A percentile compares a stretch with the other conserved stretches of the same genome.
Evolutionary conservation across 2,888 invertebrate genomes (phyloP).

Genomic region (Sipunculus nudus): DNA sequence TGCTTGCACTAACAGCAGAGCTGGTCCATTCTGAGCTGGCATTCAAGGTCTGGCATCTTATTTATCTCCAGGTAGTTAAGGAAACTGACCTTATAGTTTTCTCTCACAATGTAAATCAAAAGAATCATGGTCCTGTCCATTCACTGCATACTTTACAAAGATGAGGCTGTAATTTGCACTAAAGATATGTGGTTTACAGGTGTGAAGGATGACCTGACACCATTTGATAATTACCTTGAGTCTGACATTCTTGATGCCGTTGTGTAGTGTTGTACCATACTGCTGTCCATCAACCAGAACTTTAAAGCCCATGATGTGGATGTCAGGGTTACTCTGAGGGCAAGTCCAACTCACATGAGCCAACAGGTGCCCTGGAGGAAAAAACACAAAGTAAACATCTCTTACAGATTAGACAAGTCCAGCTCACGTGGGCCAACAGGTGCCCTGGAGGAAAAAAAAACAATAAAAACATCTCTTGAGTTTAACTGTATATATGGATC

Average conservation of each 20-base stretch:
- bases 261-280: slow-evolving; percentile 62
- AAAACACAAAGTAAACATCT: neutral
- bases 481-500: no score
- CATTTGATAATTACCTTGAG: slow-evolving; percentile 54
- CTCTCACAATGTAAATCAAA: no score
- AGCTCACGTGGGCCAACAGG: slow-evolving; percentile 62
- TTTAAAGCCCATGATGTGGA: slow-evolving; percentile 59
- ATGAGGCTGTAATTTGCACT: no score
- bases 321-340: slow-evolving; percentile 59
- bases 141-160: no score
- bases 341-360: slow-evolving; percentile 64
- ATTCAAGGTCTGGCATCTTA: no score
- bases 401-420: slow-evolving; percentile 49
- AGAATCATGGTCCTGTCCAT: no score
- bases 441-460: slow-evolving; percentile 49
- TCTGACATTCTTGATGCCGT: slow-evolving; percentile 58
- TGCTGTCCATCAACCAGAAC: slow-evolving; percentile 66
- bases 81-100: no score
- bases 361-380: slow-evolving; percentile 60
- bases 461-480: neutral
- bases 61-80: no score
- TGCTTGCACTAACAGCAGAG: no score
- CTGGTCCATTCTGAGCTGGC: no score
- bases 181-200: no score
- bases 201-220: no score